Evolutionary conservation across 2,113 vertebrate species (phyloP), one percentile per base, ranked within the genome.

Genomic region (Agapornis roseicollis): DNA sequence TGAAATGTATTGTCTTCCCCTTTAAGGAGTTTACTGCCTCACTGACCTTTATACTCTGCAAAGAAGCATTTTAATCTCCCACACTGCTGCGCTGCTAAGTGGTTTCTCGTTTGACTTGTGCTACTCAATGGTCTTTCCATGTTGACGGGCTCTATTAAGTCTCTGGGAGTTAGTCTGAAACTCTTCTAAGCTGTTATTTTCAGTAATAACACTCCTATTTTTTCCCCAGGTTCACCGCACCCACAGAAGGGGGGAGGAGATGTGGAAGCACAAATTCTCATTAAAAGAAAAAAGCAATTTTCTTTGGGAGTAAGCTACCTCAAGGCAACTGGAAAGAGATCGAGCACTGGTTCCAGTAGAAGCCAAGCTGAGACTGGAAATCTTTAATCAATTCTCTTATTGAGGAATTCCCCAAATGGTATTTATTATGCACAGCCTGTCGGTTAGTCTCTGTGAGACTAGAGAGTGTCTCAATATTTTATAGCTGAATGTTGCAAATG

Each of bases 1-100:
- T 94, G 88, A 97, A 97, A 95, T 68, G 78, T 81, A 89, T 96
- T 81, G 92, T 96, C 95, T 97, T 96, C 84, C 74, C 85, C 94
- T 96, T 97, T 97, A 94, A 97, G 96, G 91, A 52, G 64, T 97
- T 97, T 97, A 85, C 95, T 96, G 97, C 97, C 94, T 98, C 94
- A n/a, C 94, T 97, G 98, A 98, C 97, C 97, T 98, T 98, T 98
- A 71, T 89, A 90, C 90, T 85, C 96, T 90, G 94, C 94, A 94
- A 96, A 98, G 95, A 97, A 88, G 15, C 87, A 83, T 97, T 98
- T 98, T 97, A 97, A 97, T 98, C 97, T 93, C 90, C 73, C 91
- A 80, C 33, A 52, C 92, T 63, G 91, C 93, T 93, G 93, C 8
- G 80, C 70, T 89, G 89, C 96, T 98, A 97, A 97, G 97, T 97